phyloP scores from a whole-genome alignment of 2,797 vertebrate genomes.

The Iguana delicatissima region DNA sequence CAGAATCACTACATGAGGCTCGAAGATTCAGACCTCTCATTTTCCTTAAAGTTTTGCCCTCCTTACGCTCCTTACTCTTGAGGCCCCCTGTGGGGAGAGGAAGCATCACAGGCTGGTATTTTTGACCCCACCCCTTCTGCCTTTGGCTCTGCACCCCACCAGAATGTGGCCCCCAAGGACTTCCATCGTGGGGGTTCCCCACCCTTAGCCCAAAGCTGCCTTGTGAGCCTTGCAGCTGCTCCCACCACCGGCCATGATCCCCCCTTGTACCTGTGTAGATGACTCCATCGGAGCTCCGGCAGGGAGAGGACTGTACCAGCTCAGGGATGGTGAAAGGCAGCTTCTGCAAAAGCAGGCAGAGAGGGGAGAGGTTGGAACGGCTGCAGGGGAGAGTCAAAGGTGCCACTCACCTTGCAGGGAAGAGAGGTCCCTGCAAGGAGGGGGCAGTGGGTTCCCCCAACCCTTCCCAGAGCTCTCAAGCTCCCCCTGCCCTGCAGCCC shows the following conservation, averaged over 20 bases:
- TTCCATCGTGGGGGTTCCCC: no score
- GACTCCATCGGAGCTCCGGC: slow-evolving; percentile 94
- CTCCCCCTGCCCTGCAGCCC: rapidly evolving
- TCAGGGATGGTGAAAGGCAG: slow-evolving; percentile 95
- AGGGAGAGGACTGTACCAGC: slow-evolving; percentile 96
- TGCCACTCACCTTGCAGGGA: not conserved
- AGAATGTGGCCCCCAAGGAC: no score
- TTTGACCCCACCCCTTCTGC: not conserved
- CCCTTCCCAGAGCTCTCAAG: not conserved
- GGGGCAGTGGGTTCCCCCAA: not conserved
- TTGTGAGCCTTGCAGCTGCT: no score
- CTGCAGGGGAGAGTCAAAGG: not conserved
- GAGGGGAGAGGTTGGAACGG: rapidly evolving
- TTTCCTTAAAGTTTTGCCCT: no score
- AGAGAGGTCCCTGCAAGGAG: not conserved
- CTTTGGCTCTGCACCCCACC: no score
- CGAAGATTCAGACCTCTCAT: no score
- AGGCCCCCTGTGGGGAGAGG: no score
- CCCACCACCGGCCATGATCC: rapidly evolving
- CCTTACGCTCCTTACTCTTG: not conserved
- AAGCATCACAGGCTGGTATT: no score
- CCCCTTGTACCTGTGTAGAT: slow-evolving; percentile 90
- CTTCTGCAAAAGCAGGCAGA: slow-evolving; percentile 44
- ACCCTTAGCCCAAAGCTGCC: no score
- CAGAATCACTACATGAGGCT: no score